phyloP scores from a whole-genome alignment of 2,797 vertebrate genomes.

The Numenius phaeopus region DNA sequence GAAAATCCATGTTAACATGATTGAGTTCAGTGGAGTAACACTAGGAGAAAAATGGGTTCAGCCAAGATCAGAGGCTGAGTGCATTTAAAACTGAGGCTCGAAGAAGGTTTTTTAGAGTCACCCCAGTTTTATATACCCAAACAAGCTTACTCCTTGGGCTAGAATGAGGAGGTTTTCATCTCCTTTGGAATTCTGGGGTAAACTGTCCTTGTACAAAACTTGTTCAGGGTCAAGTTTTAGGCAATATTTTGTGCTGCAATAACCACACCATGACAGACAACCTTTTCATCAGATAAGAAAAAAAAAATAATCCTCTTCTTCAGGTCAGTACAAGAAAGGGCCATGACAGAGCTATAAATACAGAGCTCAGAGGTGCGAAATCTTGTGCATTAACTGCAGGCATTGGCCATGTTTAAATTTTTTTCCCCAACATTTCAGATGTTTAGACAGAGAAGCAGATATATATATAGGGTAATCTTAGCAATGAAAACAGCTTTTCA shows the following conservation, averaged over 20 bases:
- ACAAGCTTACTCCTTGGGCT: background rate
- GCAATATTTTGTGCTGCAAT: slow-evolving; percentile 49
- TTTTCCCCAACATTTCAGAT: background rate
- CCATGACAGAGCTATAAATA: slow-evolving; percentile 36
- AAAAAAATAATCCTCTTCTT: slow-evolving; percentile 17
- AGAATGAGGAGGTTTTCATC: background rate
- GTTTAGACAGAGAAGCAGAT: background rate
- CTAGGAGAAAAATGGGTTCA: background rate
- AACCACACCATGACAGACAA: slow-evolving; percentile 31
- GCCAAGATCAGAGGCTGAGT: background rate
- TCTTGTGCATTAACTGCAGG: background rate
- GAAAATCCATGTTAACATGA: background rate
- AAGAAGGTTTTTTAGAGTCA: background rate
- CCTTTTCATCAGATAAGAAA: slow-evolving; percentile 7
- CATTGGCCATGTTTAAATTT: background rate
- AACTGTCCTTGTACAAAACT: slow-evolving; percentile 24
- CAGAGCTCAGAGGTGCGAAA: background rate
- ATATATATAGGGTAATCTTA: background rate
- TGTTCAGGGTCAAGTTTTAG: slow-evolving; percentile 53
- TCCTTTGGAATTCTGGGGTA: slow-evolving; percentile 13
- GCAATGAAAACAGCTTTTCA: background rate
- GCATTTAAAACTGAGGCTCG: background rate
- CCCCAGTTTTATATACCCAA: background rate
- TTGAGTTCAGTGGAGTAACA: background rate
- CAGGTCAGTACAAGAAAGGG: slow-evolving; percentile 42